Evolutionary conservation across 64 coral and sea anemone species (phyloP), one percentile per base, ranked within the genome.

Genomic region (Anthopleura sola): DNA sequence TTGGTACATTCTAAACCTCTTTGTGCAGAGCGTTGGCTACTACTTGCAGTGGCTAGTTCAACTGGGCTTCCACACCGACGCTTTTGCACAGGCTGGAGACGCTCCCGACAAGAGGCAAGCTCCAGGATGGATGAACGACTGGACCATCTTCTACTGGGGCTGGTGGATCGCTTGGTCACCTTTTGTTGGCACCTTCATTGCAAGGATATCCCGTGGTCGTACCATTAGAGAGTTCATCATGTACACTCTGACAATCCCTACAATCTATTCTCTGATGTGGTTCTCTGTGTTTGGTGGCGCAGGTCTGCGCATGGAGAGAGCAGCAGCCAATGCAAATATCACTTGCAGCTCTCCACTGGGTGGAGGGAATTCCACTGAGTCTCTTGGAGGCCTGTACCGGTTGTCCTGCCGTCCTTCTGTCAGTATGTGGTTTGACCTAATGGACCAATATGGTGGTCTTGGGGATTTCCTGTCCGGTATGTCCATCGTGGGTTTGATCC

Each of bases 161-260:
- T 90, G 83, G 88, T 90, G 88, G 88, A 85, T 90, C 51, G 88
- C 88, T 20, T 90, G 88, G 88, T 90, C 46, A 20, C 88, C 88
- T 55, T 90, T 90, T 37, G 88, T 90, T 11, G 88, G 88, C 2
- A 90, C 77, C 29, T 90, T 90, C 74, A 90, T 90, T 53, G 88
- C 88, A 29, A 90, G 71, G 55, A 90, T 90, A 71, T 71, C 66
- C 29, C 66, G 66, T 56, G 88, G 88, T 28, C 68, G 88, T 1
- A 90, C 88, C 21, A 90, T 90, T 48, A 54, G 47, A 78, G 69
- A 90, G 77, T 90, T 90, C 49, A 85, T 90, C 88, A 90, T 84
- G 34, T 82, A 82, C 33, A 90, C 82, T 3, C 68, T 90, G 49
- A 60, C 88, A 16, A 62, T 83, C 8, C 88, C 88, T 7, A 90